Percentiles rank a stretch among this genome's conserved stretches.
These are phyloP conservation scores for Proales similis DNA, from an alignment of 1,140 invertebrate species.

Conservation along the genomic window DNA sequence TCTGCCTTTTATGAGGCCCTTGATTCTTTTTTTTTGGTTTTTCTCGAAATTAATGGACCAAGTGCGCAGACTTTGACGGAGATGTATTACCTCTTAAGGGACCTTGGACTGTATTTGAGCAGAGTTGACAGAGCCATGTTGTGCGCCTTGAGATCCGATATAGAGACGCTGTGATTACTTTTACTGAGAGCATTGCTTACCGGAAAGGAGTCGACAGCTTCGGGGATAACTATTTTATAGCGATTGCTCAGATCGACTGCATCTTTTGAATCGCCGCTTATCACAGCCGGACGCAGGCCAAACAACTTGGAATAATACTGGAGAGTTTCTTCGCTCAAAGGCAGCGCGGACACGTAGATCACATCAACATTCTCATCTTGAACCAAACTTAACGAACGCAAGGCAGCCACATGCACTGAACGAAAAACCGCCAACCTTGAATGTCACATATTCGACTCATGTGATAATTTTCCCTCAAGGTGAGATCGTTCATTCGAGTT, in stretches of 20 bases:
- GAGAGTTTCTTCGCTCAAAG: conserved; percentile 51
- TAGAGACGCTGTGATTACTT: background rate
- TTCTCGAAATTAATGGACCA: background rate
- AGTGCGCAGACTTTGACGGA: background rate
- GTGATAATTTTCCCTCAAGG: conserved; percentile 50
- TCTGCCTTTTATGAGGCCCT: conserved; percentile 48
- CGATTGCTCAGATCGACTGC: conserved; percentile 47
- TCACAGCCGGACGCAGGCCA: conserved; percentile 47
- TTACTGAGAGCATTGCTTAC: conserved; percentile 42
- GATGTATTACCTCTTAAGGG: conserved; percentile 41
- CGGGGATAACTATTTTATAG: conserved; percentile 52
- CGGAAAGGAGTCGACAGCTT: conserved; percentile 52
- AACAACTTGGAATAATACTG: conserved; percentile 53
- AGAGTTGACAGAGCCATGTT: conserved; percentile 51
- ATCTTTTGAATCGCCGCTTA: conserved; percentile 42
- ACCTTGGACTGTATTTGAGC: conserved; percentile 50
- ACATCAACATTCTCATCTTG: conserved; percentile 54
- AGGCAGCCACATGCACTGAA: too few species aligned
- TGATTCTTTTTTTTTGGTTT: conserved; percentile 40
- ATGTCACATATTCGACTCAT: conserved; percentile 52
- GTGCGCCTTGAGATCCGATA: conserved; percentile 45
- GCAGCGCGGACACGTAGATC: conserved; percentile 51
- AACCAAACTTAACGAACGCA: conserved; percentile 25
- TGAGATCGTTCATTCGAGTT: conserved; percentile 46
- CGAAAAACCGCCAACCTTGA: conserved; percentile 44